A percentile compares a stretch with the other conserved stretches of the same genome.
These are phyloP conservation scores for Phyto melanocephala DNA, from an alignment of 2,888 invertebrate genomes.

Conservation along the genomic window DNA sequence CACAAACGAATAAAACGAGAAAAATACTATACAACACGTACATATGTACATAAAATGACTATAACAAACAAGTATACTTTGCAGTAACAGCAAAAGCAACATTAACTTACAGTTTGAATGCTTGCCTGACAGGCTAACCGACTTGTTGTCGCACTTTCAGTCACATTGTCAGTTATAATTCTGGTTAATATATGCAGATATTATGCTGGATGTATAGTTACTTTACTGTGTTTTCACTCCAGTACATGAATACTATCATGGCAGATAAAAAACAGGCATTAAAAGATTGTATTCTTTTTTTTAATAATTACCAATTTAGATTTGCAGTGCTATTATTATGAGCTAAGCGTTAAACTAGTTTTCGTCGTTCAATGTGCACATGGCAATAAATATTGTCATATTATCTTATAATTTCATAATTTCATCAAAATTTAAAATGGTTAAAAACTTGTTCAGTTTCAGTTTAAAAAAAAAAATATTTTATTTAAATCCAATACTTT, in stretches of 20 bases:
- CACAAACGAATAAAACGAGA: constrained; percentile 42
- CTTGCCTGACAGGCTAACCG: constrained; percentile 18
- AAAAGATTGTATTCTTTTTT: constrained; percentile 20
- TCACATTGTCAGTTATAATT: constrained; percentile 45
- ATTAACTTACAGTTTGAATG: constrained; percentile 34
- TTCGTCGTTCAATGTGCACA: too few species aligned
- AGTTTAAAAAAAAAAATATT: too few species aligned
- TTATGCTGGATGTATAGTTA: not conserved
- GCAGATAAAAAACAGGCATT: constrained; percentile 15
- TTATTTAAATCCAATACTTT: too few species aligned
- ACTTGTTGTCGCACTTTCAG: constrained; percentile 54
- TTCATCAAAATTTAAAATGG: too few species aligned
- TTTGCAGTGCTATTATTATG: too few species aligned
- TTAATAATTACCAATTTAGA: too few species aligned
- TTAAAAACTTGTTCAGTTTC: too few species aligned
- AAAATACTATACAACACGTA: constrained; percentile 65
- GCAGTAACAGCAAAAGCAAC: constrained; percentile 49
- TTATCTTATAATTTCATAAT: too few species aligned
- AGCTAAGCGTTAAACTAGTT: too few species aligned
- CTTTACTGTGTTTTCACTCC: not conserved
- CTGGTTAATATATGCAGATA: constrained; percentile 47
- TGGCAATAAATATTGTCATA: too few species aligned
- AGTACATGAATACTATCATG: constrained; percentile 41
- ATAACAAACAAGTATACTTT: constrained; percentile 55
- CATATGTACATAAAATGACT: constrained; percentile 68